phyloP scores from a whole-genome alignment of 92 coral and sea anemone species.

The Umimayanthus chanpuru region DNA sequence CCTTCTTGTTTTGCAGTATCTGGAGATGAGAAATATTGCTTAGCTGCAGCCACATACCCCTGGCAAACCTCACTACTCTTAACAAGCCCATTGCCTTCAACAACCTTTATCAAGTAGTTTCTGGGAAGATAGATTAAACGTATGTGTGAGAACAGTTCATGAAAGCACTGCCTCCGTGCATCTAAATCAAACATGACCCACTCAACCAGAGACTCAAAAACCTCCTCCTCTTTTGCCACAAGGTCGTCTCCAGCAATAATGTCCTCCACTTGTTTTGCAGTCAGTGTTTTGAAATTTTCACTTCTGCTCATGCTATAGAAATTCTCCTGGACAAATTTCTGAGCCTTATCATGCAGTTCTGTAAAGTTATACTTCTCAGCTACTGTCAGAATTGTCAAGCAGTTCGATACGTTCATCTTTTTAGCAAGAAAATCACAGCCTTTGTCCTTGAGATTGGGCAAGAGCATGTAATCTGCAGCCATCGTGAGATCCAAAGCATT shows the following conservation, averaged over 20 bases:
- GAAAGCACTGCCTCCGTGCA: constrained; percentile 71
- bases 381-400: constrained; percentile 76
- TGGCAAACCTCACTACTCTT: constrained; percentile 63
- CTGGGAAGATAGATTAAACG: constrained; percentile 79
- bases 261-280: constrained; percentile 73
- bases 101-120: constrained; percentile 70
- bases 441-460: constrained; percentile 69
- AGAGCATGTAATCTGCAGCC: constrained; percentile 79
- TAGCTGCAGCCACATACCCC: constrained; percentile 55
- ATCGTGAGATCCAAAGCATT: constrained; percentile 73
- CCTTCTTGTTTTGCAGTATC: constrained; percentile 23
- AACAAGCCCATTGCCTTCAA: constrained; percentile 69
- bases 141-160: constrained; percentile 69
- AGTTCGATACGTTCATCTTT: constrained; percentile 78
- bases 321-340: constrained; percentile 77
- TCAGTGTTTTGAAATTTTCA: constrained; percentile 71
- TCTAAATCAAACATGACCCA: constrained; percentile 74
- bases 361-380: constrained; percentile 83
- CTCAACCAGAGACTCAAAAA: constrained; percentile 79
- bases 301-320: constrained; percentile 68
- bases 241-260: constrained; percentile 88
- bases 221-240: constrained; percentile 86
- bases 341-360: constrained; percentile 75
- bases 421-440: constrained; percentile 70
- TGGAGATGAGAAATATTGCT: constrained; percentile 66